phyloP scores from a whole-genome alignment of 2,888 invertebrate genomes.

The Tuberolachnus salignus region DNA sequence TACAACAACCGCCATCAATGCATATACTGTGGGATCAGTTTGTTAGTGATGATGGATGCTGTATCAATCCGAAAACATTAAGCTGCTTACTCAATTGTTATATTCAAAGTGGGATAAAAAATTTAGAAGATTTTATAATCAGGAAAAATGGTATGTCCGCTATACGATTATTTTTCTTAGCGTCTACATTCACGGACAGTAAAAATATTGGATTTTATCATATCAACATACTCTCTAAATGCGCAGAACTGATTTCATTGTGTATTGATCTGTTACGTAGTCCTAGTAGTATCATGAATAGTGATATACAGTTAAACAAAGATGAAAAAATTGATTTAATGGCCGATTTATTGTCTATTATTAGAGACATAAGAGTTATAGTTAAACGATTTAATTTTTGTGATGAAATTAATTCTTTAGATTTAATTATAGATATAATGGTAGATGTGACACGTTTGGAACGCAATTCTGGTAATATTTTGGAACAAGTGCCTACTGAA shows the following conservation, averaged over 20 bases:
- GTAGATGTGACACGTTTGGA: conserved; percentile 39
- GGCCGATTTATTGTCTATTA: conserved; percentile 18
- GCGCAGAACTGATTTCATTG: conserved; percentile 23
- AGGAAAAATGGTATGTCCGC: conserved; percentile 45
- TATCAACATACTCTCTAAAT: conserved; percentile 15
- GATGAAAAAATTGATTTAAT: conserved; percentile 33
- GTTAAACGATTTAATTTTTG: conserved; percentile 40
- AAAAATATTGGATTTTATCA: conserved; percentile 50
- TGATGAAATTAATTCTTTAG: conserved; percentile 40
- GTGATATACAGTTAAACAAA: neutral
- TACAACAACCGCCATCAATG: conserved; percentile 28
- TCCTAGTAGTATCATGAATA: neutral
- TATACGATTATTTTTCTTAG: conserved; percentile 46
- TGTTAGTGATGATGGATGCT: conserved; percentile 23
- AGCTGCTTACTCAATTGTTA: conserved; percentile 52
- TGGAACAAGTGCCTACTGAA: conserved; percentile 36
- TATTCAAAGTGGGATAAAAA: conserved; percentile 39
- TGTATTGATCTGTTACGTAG: conserved; percentile 17
- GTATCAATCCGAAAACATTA: conserved; percentile 38
- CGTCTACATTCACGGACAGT: conserved; percentile 46
- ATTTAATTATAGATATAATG: conserved; percentile 33
- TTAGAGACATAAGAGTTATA: conserved; percentile 29
- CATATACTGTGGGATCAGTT: conserved; percentile 38
- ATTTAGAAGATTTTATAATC: neutral
- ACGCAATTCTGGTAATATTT: conserved; percentile 26